These are phyloP conservation scores for Steinernema carpocapsae DNA, from an alignment of 2,888 invertebrate species.

Conservation along the genomic window DNA sequence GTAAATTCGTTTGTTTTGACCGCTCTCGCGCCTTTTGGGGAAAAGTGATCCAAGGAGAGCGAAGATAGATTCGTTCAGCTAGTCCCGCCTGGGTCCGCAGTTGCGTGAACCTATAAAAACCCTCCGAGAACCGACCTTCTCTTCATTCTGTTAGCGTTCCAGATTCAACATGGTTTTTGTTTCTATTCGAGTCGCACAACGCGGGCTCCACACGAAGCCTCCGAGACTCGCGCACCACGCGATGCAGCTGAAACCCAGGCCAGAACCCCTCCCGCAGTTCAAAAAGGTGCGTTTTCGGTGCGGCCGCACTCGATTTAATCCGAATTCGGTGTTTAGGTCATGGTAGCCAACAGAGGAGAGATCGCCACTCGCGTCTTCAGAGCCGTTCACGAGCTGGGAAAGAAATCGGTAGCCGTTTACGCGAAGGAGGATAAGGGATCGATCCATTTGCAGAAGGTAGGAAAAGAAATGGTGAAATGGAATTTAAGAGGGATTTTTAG, in stretches of 20 bases:
- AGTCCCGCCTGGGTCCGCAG: too few species aligned
- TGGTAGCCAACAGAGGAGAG: conserved; percentile 32
- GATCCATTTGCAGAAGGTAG: conserved; percentile 25
- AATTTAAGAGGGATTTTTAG: conserved; percentile 70
- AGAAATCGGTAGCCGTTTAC: conserved; percentile 17
- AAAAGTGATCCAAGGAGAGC: too few species aligned
- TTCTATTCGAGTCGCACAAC: not conserved
- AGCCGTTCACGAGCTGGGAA: conserved; percentile 18
- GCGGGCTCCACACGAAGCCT: conserved; percentile 8
- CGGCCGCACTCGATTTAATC: not conserved
- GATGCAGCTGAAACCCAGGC: conserved; percentile 5
- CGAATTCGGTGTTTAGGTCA: not conserved
- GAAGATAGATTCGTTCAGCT: too few species aligned
- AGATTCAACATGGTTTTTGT: not conserved
- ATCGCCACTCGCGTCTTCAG: conserved; percentile 29
- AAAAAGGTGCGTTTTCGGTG: not conserved
- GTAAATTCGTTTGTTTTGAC: too few species aligned
- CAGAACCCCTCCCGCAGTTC: not conserved
- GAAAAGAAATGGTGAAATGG: too few species aligned
- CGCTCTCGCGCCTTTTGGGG: too few species aligned
- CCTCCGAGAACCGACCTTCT: too few species aligned
- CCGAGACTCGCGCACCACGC: conserved; percentile 6
- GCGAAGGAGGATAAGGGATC: not conserved
- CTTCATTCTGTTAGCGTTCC: too few species aligned
- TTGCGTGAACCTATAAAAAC: too few species aligned